Evolutionary conservation across 2,113 vertebrate genomes (phyloP).

Genomic region (Lichenostomus cassidix): DNA sequence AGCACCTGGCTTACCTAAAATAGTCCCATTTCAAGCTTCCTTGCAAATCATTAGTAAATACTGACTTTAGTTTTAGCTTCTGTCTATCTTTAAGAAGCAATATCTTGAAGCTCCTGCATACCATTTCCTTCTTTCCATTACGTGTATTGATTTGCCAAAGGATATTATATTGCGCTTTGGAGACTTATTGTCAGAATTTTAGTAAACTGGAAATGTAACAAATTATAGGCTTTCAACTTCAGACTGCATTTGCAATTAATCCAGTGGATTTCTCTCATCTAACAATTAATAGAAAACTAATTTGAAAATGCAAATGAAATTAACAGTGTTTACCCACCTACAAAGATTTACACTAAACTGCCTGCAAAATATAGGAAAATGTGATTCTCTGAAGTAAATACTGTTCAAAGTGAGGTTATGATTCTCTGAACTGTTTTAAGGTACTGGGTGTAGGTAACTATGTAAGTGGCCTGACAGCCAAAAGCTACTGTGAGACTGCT

Average conservation of each 20-base stretch:
- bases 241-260: background rate
- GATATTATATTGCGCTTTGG: background rate
- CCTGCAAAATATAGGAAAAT: background rate
- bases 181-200: background rate
- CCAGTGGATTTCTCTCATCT: background rate
- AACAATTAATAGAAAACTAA: background rate
- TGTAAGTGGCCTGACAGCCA: fast-evolving
- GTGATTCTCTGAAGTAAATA: background rate
- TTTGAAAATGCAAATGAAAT: background rate
- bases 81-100: background rate
- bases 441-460: background rate
- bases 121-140: background rate
- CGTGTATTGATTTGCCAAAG: background rate
- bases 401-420: background rate
- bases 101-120: background rate
- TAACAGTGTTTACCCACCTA: background rate
- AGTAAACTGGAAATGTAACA: background rate
- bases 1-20: background rate
- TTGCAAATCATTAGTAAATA: background rate
- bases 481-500: background rate
- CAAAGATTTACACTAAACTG: background rate
- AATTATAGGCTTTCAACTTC: background rate
- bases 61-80: background rate
- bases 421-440: background rate
- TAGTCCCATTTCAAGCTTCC: background rate